Conservation (phyloP, 1,140 invertebrate genomes). For the Ceratina calcarata region DNA sequence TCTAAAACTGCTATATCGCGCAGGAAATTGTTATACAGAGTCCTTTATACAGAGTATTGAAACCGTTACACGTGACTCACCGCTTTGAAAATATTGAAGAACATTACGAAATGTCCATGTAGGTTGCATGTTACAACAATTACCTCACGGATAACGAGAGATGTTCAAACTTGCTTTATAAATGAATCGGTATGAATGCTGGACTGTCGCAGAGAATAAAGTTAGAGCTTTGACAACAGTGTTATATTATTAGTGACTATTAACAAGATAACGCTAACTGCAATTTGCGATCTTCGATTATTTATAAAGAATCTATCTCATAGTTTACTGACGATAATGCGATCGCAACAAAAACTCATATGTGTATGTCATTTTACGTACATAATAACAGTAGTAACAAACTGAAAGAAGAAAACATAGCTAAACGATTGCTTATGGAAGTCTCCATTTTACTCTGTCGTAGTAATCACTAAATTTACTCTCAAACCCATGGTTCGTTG, state of each 20-base stretch:
- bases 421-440: background rate
- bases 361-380: background rate
- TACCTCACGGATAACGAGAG: background rate
- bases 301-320: background rate
- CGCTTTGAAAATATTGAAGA: constrained; percentile 43
- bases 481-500: constrained; percentile 34
- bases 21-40: background rate
- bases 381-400: background rate
- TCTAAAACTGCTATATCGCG: background rate
- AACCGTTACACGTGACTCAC: constrained; percentile 18
- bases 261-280: constrained; percentile 48
- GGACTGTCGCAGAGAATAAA: constrained; percentile 5
- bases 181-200: constrained; percentile 5
- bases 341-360: background rate
- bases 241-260: constrained; percentile 43
- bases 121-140: constrained; percentile 31
- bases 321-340: background rate
- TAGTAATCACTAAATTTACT: constrained; percentile 26
- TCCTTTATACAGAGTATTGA: background rate
- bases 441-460: constrained; percentile 7
- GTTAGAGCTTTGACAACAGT: constrained; percentile 3
- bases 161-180: background rate
- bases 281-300: constrained; percentile 22
- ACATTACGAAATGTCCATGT: constrained; percentile 26
- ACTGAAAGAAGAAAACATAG: too few relatives aligned